Conservation (phyloP, 2,113 vertebrate species). For the Phyllopteryx taeniolatus region DNA sequence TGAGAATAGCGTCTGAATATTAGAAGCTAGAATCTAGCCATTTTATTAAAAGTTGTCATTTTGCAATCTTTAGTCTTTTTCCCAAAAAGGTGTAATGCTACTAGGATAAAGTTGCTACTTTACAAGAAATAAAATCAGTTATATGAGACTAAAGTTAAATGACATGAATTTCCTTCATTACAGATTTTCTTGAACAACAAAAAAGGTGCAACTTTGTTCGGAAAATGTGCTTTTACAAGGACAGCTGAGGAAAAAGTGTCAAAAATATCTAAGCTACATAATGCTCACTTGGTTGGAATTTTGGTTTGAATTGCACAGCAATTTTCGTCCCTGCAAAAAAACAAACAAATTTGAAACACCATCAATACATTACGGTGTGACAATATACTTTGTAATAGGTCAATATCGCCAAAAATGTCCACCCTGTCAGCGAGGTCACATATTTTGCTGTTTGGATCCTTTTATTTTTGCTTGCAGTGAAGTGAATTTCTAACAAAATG, state of each 20-base stretch:
- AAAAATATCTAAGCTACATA: neutral
- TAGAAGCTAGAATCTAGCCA: too few relatives aligned
- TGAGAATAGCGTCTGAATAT: too few relatives aligned
- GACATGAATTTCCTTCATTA: too few relatives aligned
- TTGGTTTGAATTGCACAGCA: neutral
- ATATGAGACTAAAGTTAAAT: too few relatives aligned
- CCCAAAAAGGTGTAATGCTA: too few relatives aligned
- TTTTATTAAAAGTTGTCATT: neutral
- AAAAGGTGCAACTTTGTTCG: neutral
- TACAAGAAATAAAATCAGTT: too few relatives aligned
- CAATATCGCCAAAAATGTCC: neutral
- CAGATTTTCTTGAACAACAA: too few relatives aligned
- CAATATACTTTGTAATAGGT: neutral
- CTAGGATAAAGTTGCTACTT: too few relatives aligned
- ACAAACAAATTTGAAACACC: neutral
- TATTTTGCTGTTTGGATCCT: too few relatives aligned
- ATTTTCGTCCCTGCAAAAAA: conserved; percentile 1
- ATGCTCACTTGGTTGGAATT: conserved; percentile 1
- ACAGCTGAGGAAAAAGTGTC: neutral
- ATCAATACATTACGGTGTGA: neutral
- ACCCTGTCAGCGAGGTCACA: too few relatives aligned
- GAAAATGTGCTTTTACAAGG: neutral
- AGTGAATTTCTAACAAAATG: too few relatives aligned
- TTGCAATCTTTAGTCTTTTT: neutral
- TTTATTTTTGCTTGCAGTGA: too few relatives aligned